phyloP scores from a whole-genome alignment of 1,140 invertebrate genomes.

The Lucilia sericata region DNA sequence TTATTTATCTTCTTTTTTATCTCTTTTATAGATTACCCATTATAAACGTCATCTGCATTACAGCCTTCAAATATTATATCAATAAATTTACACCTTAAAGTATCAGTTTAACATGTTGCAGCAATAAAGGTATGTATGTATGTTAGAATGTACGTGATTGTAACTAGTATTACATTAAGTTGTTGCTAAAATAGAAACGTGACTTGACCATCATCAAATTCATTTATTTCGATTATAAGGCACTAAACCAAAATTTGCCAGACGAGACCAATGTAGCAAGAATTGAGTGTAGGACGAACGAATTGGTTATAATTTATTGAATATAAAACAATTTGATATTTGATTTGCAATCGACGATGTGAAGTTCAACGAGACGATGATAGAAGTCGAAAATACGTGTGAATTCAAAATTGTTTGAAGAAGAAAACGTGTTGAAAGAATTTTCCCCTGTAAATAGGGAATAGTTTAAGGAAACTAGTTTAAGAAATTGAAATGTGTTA shows the following conservation, averaged over 20 bases:
- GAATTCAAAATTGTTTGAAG: neutral
- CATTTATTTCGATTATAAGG: neutral
- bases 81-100: conserved; percentile 9
- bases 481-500: neutral
- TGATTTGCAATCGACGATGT: conserved; percentile 32
- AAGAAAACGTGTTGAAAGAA: neutral
- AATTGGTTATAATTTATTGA: conserved; percentile 14
- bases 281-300: neutral
- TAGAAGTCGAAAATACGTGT: conserved; percentile 30
- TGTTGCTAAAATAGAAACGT: conserved; percentile 27
- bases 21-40: neutral
- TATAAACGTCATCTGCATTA: neutral
- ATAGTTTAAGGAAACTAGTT: neutral
- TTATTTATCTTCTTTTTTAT: too few relatives aligned
- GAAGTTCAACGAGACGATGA: neutral
- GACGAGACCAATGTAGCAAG: neutral
- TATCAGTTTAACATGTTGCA: neutral
- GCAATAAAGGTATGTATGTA: neutral
- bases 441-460: neutral
- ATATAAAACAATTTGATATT: conserved; percentile 39
- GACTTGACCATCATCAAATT: conserved; percentile 29
- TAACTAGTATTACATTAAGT: neutral
- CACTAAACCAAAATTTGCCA: neutral
- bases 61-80: neutral
- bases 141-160: neutral